These are phyloP conservation scores for Cerastis rubricosa DNA, from an alignment of 2,888 invertebrate genomes.

Conservation along the genomic window DNA sequence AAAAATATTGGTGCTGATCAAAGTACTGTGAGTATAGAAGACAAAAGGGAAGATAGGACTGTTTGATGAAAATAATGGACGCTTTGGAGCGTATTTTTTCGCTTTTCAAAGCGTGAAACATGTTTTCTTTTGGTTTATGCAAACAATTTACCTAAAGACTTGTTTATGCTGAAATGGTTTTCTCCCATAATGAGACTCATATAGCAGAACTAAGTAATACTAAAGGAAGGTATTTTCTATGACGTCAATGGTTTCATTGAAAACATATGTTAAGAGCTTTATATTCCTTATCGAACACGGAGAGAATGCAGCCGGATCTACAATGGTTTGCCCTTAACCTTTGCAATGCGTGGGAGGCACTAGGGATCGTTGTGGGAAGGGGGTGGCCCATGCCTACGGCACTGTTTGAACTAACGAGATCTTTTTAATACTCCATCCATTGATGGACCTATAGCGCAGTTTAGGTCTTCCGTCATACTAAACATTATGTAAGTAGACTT, in stretches of 20 bases:
- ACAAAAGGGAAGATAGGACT: conserved; percentile 1
- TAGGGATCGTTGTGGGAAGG: conserved; percentile 52
- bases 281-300: conserved; percentile 66
- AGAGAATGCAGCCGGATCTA: conserved; percentile 71
- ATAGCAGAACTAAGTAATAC: conserved; percentile 36
- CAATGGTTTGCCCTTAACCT: conserved; percentile 84
- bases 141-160: neutral
- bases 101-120: conserved; percentile 5
- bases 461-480: conserved; percentile 66
- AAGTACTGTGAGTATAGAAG: neutral
- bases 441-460: conserved; percentile 76
- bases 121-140: conserved; percentile 13
- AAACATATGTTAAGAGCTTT: conserved; percentile 65
- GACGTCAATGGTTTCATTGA: conserved; percentile 64
- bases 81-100: conserved; percentile 22
- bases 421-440: conserved; percentile 80
- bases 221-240: conserved; percentile 35
- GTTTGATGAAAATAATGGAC: conserved; percentile 22
- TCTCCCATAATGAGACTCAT: conserved; percentile 39
- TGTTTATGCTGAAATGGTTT: conserved; percentile 15
- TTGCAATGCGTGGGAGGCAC: conserved; percentile 75
- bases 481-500: conserved; percentile 19
- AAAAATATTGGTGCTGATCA: conserved; percentile 12
- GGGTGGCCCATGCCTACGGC: conserved; percentile 72
- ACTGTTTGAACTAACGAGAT: conserved; percentile 82